These are phyloP conservation scores for Brachionus koreanus DNA, from an alignment of 1,140 invertebrate genomes.

Conservation along the genomic window DNA sequence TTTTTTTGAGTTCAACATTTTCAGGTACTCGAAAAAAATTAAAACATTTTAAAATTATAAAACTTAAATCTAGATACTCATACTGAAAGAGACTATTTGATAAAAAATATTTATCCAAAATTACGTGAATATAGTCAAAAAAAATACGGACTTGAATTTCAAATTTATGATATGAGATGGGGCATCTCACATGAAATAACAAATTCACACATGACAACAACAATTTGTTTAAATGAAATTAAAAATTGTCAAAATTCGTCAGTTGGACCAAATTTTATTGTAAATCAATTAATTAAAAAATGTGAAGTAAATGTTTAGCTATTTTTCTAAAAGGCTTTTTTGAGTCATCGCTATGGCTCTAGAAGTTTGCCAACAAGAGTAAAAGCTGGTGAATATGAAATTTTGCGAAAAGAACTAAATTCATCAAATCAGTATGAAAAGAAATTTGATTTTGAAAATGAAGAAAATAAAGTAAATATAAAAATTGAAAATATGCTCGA, in stretches of 20 bases:
- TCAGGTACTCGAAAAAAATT: background rate
- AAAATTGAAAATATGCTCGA: constrained; percentile 27
- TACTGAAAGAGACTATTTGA: constrained; percentile 47
- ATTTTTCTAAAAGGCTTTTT: constrained; percentile 3
- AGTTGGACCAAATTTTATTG: constrained; percentile 44
- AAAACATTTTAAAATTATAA: background rate
- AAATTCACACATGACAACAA: constrained; percentile 32
- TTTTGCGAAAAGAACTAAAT: background rate
- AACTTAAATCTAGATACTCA: background rate
- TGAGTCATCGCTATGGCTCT: constrained; percentile 57
- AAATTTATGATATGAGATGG: constrained; percentile 49
- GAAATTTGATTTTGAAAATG: background rate
- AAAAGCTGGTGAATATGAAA: background rate
- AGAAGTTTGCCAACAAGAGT: constrained; percentile 61
- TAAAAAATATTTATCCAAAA: constrained; percentile 50
- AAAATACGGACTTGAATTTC: constrained; percentile 52
- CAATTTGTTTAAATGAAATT: constrained; percentile 45
- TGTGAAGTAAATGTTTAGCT: background rate
- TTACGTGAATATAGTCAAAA: constrained; percentile 51
- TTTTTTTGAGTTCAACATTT: constrained; percentile 43
- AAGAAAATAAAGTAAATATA: background rate
- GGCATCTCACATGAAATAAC: constrained; percentile 46
- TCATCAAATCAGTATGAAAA: background rate
- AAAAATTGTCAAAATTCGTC: constrained; percentile 42
- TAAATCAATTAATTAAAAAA: background rate